Evolutionary conservation across 2,113 vertebrate species (phyloP), one percentile per base, ranked within the genome.

Genomic region (Apteryx owenii): DNA sequence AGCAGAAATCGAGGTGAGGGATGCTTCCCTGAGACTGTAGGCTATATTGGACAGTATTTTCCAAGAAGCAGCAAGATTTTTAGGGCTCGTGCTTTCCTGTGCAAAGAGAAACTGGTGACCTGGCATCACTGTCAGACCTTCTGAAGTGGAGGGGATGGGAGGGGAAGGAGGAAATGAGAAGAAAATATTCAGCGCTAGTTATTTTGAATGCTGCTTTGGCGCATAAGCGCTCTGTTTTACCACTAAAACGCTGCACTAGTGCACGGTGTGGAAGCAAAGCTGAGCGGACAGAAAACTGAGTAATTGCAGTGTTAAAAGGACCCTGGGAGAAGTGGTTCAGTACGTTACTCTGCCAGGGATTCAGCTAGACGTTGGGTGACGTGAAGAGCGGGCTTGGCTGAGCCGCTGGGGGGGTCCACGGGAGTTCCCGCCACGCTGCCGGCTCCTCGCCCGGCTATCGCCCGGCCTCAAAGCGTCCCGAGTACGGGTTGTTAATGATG

Each of bases 331-430:
- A n/a, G 7, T n/a, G 62, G 6, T 75, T 44, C 42, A 54, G 38
- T 44, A 50, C 38, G 23, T 77, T 69, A 1, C 40, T 50, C 12
- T 61, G 44, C 46, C 87, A 14, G 38, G 40, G 54, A 10, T 20
- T 72, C 28, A 42, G 64, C 82, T 40, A 7, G 50, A 23, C 5
- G 38, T 53, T 42, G 17, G 1, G 2, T 25, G n/a, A 18, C 22
- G 44, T 25, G n/a, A 46, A 88, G 58, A 50, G 53, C 1, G 4
- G 29, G 12, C 40, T 56, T 10, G n/a, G 7, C 9, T 23, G 71
- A 46, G 33, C 9, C n/a, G 14, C 3, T 0, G 7, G 8, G 18
- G 20, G 20, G 12, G 17, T 38, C 31, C 56, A 36, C 1, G 1
- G 1, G 21, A 48, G 38, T 29, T 93, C 33, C 28, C 5, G 1